Base-by-base conservation (phyloP, 30 jellyfish, hydroid and myxozoan genomes). In the Hydractinia echinata region DNA sequence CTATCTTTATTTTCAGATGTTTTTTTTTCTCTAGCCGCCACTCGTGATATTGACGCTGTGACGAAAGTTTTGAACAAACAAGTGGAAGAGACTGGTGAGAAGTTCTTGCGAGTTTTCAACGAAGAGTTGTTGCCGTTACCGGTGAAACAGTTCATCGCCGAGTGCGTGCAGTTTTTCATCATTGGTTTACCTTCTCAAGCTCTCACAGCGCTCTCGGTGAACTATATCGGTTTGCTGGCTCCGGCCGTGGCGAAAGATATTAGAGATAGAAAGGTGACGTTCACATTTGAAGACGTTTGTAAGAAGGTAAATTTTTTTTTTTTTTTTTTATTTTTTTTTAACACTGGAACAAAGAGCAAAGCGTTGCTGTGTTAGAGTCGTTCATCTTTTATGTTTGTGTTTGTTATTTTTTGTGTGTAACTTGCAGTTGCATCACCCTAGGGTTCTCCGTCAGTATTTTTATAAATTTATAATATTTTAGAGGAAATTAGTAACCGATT, bases 101-200 rank as follows among this genome's bases (percentile, higher is more conserved):
- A 84, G 6, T 76, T 83, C 51, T 49, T 84, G 55, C 66, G 69
- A 44, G 97, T 90, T 15, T 90, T 90, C 86, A 90, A 90, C 74
- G 97, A 90, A 66, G 97, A 90, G n/a, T 88, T 90, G 13, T 88
- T 90, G 21, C 77, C 89, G 51, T 70, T 90, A 16, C 94, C 96
- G 13, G 96, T 86, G 15, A 90, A 90, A 83, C 96, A 90, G 88
- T 90, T 90, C 81, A 86, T 90, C 77, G 97, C 97, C 1, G 97
- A 90, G 52, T 86, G 95, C 72, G 96, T 90, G 21, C 97, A 90
- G 76, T 70, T 54, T 8, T 90, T 62, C 60, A 66, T 90, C 39
- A 83, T 90, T 66, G 97, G 97, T 61, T 9, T 90, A 15, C 97
- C 97, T 13, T 90, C 97, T 30, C 82, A 72, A 11, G 91, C 96